Evolutionary conservation across 2,888 invertebrate genomes (phyloP), one percentile per base, ranked within the genome.

Genomic region (Cecidostiba fungosa): DNA sequence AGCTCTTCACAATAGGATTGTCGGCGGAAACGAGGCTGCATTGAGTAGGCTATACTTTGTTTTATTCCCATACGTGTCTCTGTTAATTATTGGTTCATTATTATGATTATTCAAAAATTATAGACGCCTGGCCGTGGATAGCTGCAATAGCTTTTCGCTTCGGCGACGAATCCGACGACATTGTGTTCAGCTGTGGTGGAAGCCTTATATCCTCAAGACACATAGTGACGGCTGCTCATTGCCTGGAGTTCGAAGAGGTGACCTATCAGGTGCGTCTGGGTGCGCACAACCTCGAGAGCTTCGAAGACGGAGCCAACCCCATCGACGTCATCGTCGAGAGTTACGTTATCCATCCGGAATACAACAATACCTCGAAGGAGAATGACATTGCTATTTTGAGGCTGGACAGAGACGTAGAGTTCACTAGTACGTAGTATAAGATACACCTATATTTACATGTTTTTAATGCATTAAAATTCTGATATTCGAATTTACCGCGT

Each of bases 51-150:
- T 39, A 78, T 77, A 82, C 69, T 29, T 66, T 12, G 29, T 8
- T 66, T 14, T n/a, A 3, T 29, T 66, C 66, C 23, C 3, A 4
- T 23, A 4, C 8, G 10, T 62, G 1, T n/a, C n/a, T n/a, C n/a
- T n/a, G n/a, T n/a, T n/a, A n/a, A n/a, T n/a, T n/a, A n/a, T n/a
- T n/a, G n/a, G n/a, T n/a, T 50, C 3, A 19, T 50, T 19, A 19
- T 4, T n/a, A 4, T 50, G 2, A 2, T 10, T 12, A 12, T 43
- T 43, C 82, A 26, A 8, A 59, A 59, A n/a, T 19, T 8, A 23
- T 85, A 96, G 97, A 96, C 39, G 95, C 96, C 79, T 97, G 97
- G 95, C 97, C 97, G 0, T 98, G 97, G 97, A 95, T 97, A 89
- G 96, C 95, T 0, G 95, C 96, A 3, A 93, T 97, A 59, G 97